Conservation (phyloP, 2,888 invertebrate species). For the Spilarctia lutea region DNA sequence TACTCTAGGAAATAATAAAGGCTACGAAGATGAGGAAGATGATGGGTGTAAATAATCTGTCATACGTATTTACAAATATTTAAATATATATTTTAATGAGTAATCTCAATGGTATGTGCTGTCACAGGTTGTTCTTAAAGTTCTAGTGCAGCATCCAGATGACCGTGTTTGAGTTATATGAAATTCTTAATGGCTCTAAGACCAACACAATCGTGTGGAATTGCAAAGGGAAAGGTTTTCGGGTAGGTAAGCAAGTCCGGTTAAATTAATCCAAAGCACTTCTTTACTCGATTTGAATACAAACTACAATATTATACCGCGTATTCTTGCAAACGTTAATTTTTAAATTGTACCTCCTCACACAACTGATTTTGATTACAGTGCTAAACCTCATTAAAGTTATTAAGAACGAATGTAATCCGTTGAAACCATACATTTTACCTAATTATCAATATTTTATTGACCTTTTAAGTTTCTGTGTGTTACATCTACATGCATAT, state of each 20-base stretch:
- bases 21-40: too few species aligned
- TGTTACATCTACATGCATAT: background rate
- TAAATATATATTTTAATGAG: too few species aligned
- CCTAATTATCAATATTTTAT: background rate
- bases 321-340: background rate
- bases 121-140: too few species aligned
- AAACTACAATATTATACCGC: slow-evolving; percentile 4
- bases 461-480: background rate
- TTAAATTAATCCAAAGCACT: background rate
- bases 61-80: too few species aligned
- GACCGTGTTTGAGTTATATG: too few species aligned
- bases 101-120: too few species aligned
- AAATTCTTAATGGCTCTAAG: too few species aligned
- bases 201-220: background rate
- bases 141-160: too few species aligned
- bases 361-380: background rate
- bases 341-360: background rate
- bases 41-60: too few species aligned
- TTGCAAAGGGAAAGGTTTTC: background rate
- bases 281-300: slow-evolving; percentile 12
- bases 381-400: background rate
- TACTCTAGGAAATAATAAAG: too few species aligned
- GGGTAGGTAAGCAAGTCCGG: background rate
- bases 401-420: background rate
- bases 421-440: slow-evolving; percentile 8